These are phyloP conservation scores for Tineola bisselliella DNA, from an alignment of 2,888 invertebrate genomes.

Conservation along the genomic window DNA sequence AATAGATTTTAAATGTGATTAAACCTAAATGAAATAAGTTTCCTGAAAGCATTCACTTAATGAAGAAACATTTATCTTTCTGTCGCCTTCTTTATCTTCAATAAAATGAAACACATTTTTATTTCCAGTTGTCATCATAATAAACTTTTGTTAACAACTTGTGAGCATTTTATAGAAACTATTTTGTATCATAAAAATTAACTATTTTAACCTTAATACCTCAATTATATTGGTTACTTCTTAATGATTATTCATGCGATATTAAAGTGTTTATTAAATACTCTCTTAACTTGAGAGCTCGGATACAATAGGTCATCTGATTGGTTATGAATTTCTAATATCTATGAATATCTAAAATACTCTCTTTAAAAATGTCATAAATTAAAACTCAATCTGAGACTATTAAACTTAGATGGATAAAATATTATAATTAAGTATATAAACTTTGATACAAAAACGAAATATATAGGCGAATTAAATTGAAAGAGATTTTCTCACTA, in stretches of 20 bases:
- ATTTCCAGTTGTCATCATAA: not conserved
- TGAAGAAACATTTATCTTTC: not conserved
- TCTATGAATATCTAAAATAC: too few species aligned
- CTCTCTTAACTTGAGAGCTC: not conserved
- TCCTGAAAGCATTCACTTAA: not conserved
- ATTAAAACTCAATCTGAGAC: too few species aligned
- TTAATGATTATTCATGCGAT: conserved; percentile 30
- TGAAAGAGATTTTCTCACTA: not conserved
- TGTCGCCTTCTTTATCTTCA: not conserved
- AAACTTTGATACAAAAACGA: not conserved
- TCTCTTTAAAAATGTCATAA: too few species aligned
- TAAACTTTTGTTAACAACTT: not conserved
- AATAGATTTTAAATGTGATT: too few species aligned
- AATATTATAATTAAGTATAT: not conserved
- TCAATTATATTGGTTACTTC: conserved; percentile 23
- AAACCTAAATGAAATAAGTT: not conserved
- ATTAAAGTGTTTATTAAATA: conserved; percentile 24
- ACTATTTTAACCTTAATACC: not conserved
- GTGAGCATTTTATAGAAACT: not conserved
- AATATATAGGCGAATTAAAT: not conserved
- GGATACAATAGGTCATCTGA: not conserved
- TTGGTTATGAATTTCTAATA: too few species aligned
- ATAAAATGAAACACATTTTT: not conserved
- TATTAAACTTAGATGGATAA: not conserved
- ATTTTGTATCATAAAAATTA: not conserved